These are phyloP conservation scores for Actenoides hombroni DNA, from an alignment of 2,113 vertebrate genomes.

Conservation along the genomic window DNA sequence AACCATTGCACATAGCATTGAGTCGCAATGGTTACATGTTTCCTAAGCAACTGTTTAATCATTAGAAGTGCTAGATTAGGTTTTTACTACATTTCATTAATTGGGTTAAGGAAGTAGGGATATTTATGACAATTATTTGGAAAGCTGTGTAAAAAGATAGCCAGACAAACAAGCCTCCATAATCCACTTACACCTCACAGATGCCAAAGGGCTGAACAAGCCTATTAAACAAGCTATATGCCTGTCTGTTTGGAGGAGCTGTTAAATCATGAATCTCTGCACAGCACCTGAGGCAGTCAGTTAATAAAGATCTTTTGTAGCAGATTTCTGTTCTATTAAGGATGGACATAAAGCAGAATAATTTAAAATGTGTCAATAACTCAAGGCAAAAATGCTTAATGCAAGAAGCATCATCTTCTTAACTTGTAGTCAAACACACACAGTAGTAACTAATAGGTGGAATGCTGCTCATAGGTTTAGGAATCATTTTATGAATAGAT, in stretches of 20 bases:
- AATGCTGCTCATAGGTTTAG: not conserved
- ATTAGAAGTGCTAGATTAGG: not conserved
- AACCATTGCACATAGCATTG: accelerated
- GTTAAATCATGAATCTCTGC: slow-evolving; percentile 64
- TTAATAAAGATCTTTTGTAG: slow-evolving; percentile 75
- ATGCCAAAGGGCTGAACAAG: slow-evolving; percentile 68
- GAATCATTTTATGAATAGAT: not conserved
- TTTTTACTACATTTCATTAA: slow-evolving; percentile 65
- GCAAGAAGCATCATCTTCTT: slow-evolving; percentile 33
- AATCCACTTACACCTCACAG: slow-evolving; percentile 66
- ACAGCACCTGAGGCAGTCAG: slow-evolving; percentile 66
- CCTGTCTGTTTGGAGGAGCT: slow-evolving; percentile 60
- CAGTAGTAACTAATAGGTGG: not conserved
- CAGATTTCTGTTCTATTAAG: slow-evolving; percentile 71
- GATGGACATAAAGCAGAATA: slow-evolving; percentile 70
- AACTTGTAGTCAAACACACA: slow-evolving; percentile 14
- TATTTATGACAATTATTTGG: slow-evolving; percentile 62
- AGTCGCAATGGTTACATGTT: not conserved
- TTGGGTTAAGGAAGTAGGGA: slow-evolving; percentile 36
- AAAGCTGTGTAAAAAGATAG: slow-evolving; percentile 65
- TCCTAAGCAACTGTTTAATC: slow-evolving; percentile 40
- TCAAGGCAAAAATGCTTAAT: slow-evolving; percentile 69
- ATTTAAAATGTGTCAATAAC: slow-evolving; percentile 76
- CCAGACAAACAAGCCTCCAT: slow-evolving; percentile 57
- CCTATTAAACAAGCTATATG: slow-evolving; percentile 55